These are phyloP conservation scores for Hemicentrotus pulcherrimus DNA, from an alignment of 35 echinoderm and acorn worm genomes.

Conservation along the genomic window DNA sequence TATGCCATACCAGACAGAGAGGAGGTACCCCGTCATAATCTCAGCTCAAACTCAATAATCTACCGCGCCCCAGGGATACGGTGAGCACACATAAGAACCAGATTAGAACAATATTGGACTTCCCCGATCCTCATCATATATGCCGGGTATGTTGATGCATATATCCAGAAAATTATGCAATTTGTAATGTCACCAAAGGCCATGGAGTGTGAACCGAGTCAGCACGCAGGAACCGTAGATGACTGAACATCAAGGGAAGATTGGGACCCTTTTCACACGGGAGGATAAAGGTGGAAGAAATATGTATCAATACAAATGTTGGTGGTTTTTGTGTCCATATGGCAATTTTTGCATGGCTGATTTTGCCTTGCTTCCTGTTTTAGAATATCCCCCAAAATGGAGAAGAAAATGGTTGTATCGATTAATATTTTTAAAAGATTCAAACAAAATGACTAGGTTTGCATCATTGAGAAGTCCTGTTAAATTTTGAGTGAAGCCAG, in stretches of 20 bases:
- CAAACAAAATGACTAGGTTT: too few species aligned
- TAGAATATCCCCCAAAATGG: too few species aligned
- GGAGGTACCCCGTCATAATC: background rate
- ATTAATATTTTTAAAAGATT: too few species aligned
- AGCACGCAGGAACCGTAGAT: background rate
- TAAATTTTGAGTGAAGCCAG: too few species aligned
- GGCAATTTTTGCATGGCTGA: too few species aligned
- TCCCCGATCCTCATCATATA: background rate
- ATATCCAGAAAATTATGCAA: background rate
- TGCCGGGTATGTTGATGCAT: background rate
- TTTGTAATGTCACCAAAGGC: slow-evolving; percentile 2
- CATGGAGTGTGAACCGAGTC: background rate
- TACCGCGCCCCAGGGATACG: background rate
- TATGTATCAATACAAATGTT: background rate
- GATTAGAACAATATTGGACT: slow-evolving; percentile 13
- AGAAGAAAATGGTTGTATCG: too few species aligned
- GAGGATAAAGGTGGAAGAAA: background rate
- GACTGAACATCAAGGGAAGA: background rate
- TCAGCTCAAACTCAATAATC: background rate
- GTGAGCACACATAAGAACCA: background rate
- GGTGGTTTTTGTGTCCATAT: too few species aligned
- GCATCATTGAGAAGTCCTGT: too few species aligned
- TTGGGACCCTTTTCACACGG: background rate
- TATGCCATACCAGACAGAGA: background rate
- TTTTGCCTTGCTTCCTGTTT: too few species aligned